These are phyloP conservation scores for Malurus alboscapulatus DNA, from an alignment of 2,113 vertebrate genomes.

Conservation along the genomic window DNA sequence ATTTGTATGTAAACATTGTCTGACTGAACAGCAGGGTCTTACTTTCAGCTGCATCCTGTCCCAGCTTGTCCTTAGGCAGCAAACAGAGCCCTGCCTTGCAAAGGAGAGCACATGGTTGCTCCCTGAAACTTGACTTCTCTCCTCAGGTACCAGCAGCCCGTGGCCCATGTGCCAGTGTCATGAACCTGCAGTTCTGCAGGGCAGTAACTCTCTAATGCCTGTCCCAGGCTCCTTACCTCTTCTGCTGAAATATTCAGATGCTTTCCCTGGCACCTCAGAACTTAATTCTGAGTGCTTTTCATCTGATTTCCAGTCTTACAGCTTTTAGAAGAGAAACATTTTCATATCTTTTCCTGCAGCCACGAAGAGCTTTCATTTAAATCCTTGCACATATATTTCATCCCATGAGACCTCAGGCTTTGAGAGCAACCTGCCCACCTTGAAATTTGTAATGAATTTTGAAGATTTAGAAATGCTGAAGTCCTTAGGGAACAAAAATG, in stretches of 20 bases:
- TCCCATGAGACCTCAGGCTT: background rate
- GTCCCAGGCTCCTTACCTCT: background rate
- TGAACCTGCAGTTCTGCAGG: background rate
- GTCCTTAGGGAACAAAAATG: background rate
- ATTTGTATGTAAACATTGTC: constrained; percentile 43
- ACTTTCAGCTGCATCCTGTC: constrained; percentile 52
- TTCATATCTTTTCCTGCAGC: background rate
- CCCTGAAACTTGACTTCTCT: background rate
- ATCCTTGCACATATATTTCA: background rate
- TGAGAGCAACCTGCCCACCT: background rate
- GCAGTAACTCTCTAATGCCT: background rate
- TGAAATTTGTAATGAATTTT: background rate
- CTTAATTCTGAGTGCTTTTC: background rate
- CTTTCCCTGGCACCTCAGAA: background rate
- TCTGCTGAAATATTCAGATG: background rate
- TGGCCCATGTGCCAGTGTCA: background rate
- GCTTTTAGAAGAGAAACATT: background rate
- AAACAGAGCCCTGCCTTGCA: background rate
- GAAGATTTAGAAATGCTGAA: background rate
- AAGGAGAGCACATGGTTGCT: rapidly evolving
- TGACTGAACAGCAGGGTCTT: background rate
- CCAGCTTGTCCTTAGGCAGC: background rate
- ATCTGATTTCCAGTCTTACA: background rate
- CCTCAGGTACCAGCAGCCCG: background rate
- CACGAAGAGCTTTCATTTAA: background rate